phyloP scores from a whole-genome alignment of 2,888 invertebrate species.

The Lithophane socia region DNA sequence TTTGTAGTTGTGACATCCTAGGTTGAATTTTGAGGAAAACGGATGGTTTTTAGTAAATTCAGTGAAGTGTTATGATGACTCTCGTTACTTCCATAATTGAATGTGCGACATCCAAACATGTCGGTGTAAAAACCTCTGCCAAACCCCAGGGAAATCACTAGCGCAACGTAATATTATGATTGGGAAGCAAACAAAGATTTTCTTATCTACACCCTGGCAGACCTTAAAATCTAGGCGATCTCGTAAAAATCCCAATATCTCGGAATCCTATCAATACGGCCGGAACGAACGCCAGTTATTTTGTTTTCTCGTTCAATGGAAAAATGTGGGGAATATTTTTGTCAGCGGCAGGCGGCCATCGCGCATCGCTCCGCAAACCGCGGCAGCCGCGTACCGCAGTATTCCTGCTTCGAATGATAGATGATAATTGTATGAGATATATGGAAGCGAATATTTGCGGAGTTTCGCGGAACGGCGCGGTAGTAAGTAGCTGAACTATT shows the following conservation, averaged over 20 bases:
- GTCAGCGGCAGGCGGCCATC: conserved; percentile 53
- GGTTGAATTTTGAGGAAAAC: no score
- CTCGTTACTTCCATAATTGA: background rate
- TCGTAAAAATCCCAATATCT: conserved; percentile 58
- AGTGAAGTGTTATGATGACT: background rate
- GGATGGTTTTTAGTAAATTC: background rate
- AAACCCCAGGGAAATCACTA: conserved; percentile 12
- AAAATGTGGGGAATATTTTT: conserved; percentile 55
- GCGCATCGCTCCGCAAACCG: conserved; percentile 35
- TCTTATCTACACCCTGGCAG: conserved; percentile 28
- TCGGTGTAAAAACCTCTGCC: conserved; percentile 3
- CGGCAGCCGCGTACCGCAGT: conserved; percentile 33
- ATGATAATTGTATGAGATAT: conserved; percentile 42
- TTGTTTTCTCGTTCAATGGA: conserved; percentile 40
- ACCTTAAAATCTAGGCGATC: conserved; percentile 54
- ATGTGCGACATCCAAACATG: background rate
- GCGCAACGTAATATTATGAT: conserved; percentile 25
- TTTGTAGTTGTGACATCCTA: background rate
- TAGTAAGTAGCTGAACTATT: background rate
- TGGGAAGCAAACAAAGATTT: conserved; percentile 30
- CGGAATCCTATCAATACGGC: conserved; percentile 46
- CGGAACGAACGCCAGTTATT: conserved; percentile 44
- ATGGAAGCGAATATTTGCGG: background rate
- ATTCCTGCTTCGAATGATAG: conserved; percentile 33
- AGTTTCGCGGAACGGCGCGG: background rate